Base-by-base conservation (phyloP, 2,888 invertebrate species). In the Lithodes maja region DNA sequence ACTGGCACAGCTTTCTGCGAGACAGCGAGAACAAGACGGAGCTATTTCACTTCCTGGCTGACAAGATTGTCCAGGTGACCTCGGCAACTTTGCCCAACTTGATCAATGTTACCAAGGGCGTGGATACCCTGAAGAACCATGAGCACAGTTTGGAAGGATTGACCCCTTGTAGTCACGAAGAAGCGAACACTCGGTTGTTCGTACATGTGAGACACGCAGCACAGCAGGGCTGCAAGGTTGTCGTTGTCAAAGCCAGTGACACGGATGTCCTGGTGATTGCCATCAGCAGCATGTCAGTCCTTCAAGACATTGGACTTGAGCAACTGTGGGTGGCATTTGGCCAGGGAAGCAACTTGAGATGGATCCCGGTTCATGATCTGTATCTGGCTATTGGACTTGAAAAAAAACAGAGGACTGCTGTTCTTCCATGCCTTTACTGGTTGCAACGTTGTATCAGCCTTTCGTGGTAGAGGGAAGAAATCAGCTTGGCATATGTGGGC, bases 11-110 rank as follows among this genome's bases (percentile, higher is more conserved):
- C 17, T n/a, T 75, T 75, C 49, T 75, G 75, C 49, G 75, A 75
- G 75, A 75, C 75, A 75, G n/a, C 75, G n/a, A 3, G 9, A 75
- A 75, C 75, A 75, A n/a, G n/a, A n/a, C n/a, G n/a, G n/a, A n/a
- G n/a, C n/a, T n/a, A n/a, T n/a, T n/a, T 75, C 3, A n/a, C 7
- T 75, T 75, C 5, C 75, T 75, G n/a, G 75, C 75, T 12, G 75
- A 75, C 75, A n/a, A 75, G n/a, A 75, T 75, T 33, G 75, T 15
- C 7, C 7, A 7, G 9, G 17, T 75, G 9, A 5, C 3, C 5
- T 7, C 75, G 7, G n/a, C 17, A 1, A 75, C 33, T 33, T 33
- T 33, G 33, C 33, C 33, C 33, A 33, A 75, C n/a, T 7, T n/a
- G 17, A 49, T 49, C 17, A 7, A 12, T 33, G 75, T 75, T 5